A percentile compares a stretch with the other conserved stretches of the same genome.
phyloP scores from a whole-genome alignment of 2,888 invertebrate genomes.

The Apamea anceps region DNA sequence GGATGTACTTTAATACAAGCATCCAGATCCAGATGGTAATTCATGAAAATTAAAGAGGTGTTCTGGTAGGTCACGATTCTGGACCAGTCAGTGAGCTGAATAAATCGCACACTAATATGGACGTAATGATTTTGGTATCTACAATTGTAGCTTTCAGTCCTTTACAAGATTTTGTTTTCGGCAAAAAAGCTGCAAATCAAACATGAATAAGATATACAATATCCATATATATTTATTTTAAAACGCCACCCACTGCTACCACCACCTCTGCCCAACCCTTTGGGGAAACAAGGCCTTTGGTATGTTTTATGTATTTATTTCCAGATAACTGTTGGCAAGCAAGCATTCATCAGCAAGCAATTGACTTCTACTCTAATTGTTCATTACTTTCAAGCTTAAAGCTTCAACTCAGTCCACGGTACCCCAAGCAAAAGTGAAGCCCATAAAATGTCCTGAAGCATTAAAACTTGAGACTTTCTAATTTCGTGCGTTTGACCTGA shows the following conservation, averaged over 20 bases:
- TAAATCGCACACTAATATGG: background rate
- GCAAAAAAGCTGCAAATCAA: background rate
- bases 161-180: background rate
- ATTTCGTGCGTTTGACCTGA: constrained; percentile 74
- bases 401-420: constrained; percentile 25
- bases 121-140: background rate
- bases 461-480: constrained; percentile 69
- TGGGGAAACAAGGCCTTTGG: background rate
- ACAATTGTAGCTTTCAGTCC: background rate
- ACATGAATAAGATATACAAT: background rate
- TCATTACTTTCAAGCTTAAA: background rate
- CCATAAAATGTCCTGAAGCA: constrained; percentile 60
- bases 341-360: background rate
- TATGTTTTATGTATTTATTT: background rate
- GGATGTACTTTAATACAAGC: too few species aligned
- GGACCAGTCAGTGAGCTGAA: background rate
- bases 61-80: background rate
- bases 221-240: background rate
- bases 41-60: background rate
- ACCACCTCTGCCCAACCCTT: background rate
- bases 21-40: background rate
- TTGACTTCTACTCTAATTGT: background rate
- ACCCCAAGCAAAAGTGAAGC: constrained; percentile 61
- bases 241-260: background rate
- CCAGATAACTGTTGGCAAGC: background rate